These are phyloP conservation scores for Synchiropus splendidus DNA, from an alignment of 2,113 vertebrate genomes.

Conservation along the genomic window DNA sequence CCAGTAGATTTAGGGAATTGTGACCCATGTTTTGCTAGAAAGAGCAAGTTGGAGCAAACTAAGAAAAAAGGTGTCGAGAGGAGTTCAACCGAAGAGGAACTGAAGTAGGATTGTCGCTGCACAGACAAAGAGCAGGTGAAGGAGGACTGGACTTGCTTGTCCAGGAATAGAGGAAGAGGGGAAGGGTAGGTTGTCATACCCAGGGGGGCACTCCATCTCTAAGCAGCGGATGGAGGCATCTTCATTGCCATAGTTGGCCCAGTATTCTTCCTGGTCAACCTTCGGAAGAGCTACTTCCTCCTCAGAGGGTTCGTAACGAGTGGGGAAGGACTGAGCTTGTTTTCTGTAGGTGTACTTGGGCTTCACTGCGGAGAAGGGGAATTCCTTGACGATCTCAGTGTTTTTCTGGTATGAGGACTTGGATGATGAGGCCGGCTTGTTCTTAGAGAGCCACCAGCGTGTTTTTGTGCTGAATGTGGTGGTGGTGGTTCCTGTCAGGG, in stretches of 20 bases:
- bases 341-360: conserved; percentile 38
- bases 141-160: conserved; percentile 27
- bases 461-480: conserved; percentile 76
- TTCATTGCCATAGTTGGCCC: conserved; percentile 74
- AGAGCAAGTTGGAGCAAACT: conserved; percentile 29
- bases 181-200: conserved; percentile 46
- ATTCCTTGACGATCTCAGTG: conserved; percentile 64
- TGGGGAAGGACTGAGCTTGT: conserved; percentile 26
- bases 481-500: conserved; percentile 66
- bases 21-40: conserved; percentile 44
- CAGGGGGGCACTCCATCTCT: conserved; percentile 62
- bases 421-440: conserved; percentile 76
- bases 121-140: conserved; percentile 40
- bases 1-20: conserved; percentile 18
- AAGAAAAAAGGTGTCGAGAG: conserved; percentile 15
- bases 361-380: conserved; percentile 54
- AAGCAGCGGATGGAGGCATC: conserved; percentile 68
- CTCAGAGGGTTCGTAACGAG: conserved; percentile 63
- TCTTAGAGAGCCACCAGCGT: conserved; percentile 75
- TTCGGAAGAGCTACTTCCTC: conserved; percentile 68
- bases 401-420: conserved; percentile 67
- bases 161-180: conserved; percentile 41
- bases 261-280: conserved; percentile 76
- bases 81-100: conserved; percentile 64
- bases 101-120: conserved; percentile 46